Percentiles rank a stretch among this genome's conserved stretches.
phyloP scores from a whole-genome alignment of 2,888 invertebrate genomes.

The Ommatoiulus sabulosus region DNA sequence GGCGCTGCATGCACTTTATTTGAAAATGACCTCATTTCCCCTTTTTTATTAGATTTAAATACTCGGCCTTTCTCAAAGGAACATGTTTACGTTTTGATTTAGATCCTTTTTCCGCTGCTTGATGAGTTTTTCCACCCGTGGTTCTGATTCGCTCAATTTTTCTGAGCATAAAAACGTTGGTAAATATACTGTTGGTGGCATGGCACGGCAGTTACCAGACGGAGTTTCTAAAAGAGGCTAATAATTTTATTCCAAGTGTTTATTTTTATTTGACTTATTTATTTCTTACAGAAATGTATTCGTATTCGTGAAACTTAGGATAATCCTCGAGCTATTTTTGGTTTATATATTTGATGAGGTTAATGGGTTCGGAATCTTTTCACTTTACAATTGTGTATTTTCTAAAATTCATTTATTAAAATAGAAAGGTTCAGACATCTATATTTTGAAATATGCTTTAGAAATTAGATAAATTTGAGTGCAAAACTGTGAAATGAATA shows the following conservation, averaged over 20 bases:
- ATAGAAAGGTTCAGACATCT: no score
- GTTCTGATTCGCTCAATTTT: background rate
- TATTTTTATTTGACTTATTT: slow-evolving; percentile 26
- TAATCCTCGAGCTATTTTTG: slow-evolving; percentile 6
- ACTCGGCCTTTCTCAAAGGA: no score
- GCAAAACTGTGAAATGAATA: no score
- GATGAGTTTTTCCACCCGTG: slow-evolving; percentile 13
- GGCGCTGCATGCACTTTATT: background rate
- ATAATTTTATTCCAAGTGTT: slow-evolving; percentile 17
- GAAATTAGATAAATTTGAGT: no score
- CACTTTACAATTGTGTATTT: background rate
- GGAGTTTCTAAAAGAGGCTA: background rate
- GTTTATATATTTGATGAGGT: background rate
- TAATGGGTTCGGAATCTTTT: background rate
- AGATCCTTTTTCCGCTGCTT: slow-evolving; percentile 18
- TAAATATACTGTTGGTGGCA: background rate
- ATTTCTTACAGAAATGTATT: background rate
- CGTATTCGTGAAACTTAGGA: background rate
- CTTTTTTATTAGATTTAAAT: slow-evolving; percentile 23
- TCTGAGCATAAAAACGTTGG: no score
- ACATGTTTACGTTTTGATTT: background rate
- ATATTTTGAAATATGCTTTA: no score
- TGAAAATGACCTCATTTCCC: background rate
- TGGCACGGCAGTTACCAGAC: background rate
- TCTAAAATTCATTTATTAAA: no score